Evolutionary conservation across 2,113 vertebrate genomes (phyloP), one percentile per base, ranked within the genome.

Genomic region (Oreamnos americanus): DNA sequence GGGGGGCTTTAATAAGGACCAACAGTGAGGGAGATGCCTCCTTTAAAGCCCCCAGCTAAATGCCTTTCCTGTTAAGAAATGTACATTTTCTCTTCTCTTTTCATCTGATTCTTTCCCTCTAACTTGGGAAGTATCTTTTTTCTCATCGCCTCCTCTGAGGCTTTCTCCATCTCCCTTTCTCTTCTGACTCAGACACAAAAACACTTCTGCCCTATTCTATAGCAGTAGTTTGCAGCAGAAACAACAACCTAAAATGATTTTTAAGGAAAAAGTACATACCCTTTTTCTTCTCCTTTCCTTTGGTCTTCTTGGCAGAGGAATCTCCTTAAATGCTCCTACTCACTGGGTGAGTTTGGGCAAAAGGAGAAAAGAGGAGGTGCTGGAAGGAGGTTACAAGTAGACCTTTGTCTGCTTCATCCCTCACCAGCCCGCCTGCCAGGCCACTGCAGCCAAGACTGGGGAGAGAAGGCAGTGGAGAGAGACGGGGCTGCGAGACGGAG

Each of bases 331-430:
- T 94, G 96, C 33, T 86, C 55, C 71, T 98, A 76, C 94, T 95
- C 94, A 26, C 94, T 91, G 90, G 79, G 85, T 94, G 97, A 97
- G 81, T 93, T 85, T 47, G 96, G 95, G 97, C 84, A 93, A 30
- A 90, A 1, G 0, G 90, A 97, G 96, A 90, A 90, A 43, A 91
- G 96, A 98, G 98, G 98, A 96, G 97, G 96, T 95, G 93, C 97
- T 98, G 57, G 81, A 0, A 94, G 90, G 93, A 98, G 94, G 81
- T 67, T 28, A 99, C 98, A 99, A 98, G 71, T 87, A 96, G 93
- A 87, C 64, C 98, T 99, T 98, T 99, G 98, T 99, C 87, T 97
- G 93, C 93, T 85, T 97, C 58, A 78, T 94, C 95, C 98, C 92
- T 76, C 88, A 95, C 90, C 97, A 82, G 74, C 97, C 87, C 82